A percentile compares a stretch with the other conserved stretches of the same genome.
These are phyloP conservation scores for Euphonia xanthogaster DNA, from an alignment of 2,797 vertebrate species.

Conservation along the genomic window DNA sequence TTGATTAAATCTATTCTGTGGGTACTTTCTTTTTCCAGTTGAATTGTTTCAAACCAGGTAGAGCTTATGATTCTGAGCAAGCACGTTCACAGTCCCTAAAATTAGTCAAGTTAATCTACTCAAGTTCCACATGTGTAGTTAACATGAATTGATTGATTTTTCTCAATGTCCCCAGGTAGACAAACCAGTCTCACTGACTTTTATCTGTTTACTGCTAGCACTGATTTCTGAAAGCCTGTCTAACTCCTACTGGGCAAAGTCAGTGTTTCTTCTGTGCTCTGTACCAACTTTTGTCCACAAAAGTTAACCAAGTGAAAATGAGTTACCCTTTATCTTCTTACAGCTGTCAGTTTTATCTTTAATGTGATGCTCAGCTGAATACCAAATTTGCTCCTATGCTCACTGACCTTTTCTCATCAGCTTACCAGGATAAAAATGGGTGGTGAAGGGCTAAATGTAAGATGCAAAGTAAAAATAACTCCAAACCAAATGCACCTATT, in stretches of 20 bases:
- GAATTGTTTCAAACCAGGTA: not conserved
- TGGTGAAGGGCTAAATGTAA: not conserved
- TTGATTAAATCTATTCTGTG: not conserved
- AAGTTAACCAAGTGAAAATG: constrained; percentile 19
- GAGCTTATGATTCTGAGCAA: not conserved
- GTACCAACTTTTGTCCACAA: not conserved
- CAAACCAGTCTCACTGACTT: not conserved
- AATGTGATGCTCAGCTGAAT: not conserved
- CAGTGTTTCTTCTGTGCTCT: not conserved
- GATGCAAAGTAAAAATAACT: not conserved
- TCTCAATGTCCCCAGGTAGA: not conserved
- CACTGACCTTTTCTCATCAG: constrained; percentile 37
- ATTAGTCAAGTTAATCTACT: not conserved
- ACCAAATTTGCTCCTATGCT: not conserved
- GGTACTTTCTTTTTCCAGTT: not conserved
- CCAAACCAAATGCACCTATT: not conserved
- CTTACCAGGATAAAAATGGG: not conserved
- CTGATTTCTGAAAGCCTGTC: not conserved
- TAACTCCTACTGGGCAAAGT: not conserved
- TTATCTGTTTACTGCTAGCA: not conserved
- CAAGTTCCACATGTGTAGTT: not conserved
- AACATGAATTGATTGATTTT: not conserved
- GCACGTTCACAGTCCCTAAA: not conserved
- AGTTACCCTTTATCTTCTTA: constrained; percentile 20
- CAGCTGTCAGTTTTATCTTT: constrained; percentile 32